Evolutionary conservation across 1,140 invertebrate genomes (phyloP).

Genomic region (Aphelinus certus): DNA sequence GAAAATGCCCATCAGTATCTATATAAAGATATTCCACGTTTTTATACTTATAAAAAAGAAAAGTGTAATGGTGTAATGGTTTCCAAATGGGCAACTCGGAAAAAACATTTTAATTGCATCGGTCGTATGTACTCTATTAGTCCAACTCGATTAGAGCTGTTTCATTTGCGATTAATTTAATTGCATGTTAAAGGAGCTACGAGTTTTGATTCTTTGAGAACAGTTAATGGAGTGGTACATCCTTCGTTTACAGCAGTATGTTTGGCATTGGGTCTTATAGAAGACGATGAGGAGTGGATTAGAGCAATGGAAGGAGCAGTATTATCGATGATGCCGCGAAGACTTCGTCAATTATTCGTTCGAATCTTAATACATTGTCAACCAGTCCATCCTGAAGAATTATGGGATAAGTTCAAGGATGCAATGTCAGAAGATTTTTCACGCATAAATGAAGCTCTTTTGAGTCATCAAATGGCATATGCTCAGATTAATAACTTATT

Average conservation of each 20-base stretch:
- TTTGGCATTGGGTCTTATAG: constrained; percentile 45
- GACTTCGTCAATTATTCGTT: constrained; percentile 23
- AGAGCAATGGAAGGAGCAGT: constrained; percentile 19
- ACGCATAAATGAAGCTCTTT: not conserved
- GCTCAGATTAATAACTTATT: not conserved
- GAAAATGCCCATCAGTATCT: constrained; percentile 20
- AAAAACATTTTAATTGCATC: constrained; percentile 10
- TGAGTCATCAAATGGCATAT: too few species aligned
- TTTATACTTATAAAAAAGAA: constrained; percentile 13
- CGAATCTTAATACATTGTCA: constrained; percentile 34
- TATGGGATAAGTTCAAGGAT: constrained; percentile 29
- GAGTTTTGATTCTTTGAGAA: constrained; percentile 19
- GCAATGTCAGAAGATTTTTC: constrained; percentile 25
- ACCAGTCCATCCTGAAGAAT: constrained; percentile 5
- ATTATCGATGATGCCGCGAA: constrained; percentile 32
- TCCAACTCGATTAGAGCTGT: constrained; percentile 44
- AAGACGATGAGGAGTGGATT: constrained; percentile 52
- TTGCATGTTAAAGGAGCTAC: constrained; percentile 33
- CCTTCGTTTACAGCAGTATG: constrained; percentile 51
- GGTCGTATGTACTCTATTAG: constrained; percentile 20
- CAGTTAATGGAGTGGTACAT: constrained; percentile 20
- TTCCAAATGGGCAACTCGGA: constrained; percentile 1
- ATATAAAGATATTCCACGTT: constrained; percentile 4
- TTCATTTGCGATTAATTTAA: constrained; percentile 51
- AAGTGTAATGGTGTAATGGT: not conserved